These are phyloP conservation scores for Pteronotus mesoamericanus DNA, from an alignment of 2,797 vertebrate genomes.

Conservation along the genomic window DNA sequence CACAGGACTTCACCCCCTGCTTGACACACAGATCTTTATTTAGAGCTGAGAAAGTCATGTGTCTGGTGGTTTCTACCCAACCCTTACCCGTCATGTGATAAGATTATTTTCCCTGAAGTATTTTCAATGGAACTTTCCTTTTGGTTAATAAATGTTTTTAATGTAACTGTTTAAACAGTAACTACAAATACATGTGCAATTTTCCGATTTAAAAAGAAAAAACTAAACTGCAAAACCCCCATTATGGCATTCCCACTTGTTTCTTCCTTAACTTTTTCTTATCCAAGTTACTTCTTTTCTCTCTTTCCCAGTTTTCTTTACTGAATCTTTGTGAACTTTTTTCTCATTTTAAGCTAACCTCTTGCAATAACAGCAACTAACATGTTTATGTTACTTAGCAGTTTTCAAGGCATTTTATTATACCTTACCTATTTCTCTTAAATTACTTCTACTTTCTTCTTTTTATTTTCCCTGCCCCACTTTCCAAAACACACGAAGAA, in stretches of 20 bases:
- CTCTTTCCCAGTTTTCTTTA: not conserved
- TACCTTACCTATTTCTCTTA: not conserved
- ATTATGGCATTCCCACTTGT: not conserved
- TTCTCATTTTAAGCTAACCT: not conserved
- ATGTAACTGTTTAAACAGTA: not conserved
- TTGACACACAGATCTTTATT: not conserved
- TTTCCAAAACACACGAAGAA: constrained; percentile 33
- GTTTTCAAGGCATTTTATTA: not conserved
- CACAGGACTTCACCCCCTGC: not conserved
- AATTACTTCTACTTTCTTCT: not conserved
- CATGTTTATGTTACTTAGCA: not conserved
- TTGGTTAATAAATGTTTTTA: not conserved
- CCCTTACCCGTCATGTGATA: not conserved
- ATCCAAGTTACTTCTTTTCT: not conserved
- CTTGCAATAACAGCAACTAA: not conserved
- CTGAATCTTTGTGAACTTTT: not conserved
- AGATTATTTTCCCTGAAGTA: not conserved
- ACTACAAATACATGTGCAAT: not conserved
- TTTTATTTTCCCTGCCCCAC: not conserved
- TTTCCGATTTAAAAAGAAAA: not conserved
- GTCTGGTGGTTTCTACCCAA: not conserved
- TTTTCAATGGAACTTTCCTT: not conserved
- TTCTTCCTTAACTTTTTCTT: not conserved
- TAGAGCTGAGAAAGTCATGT: not conserved
- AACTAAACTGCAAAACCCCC: not conserved